Evolutionary conservation across 2,797 vertebrate species (phyloP).

Genomic region (Danio choprae): DNA sequence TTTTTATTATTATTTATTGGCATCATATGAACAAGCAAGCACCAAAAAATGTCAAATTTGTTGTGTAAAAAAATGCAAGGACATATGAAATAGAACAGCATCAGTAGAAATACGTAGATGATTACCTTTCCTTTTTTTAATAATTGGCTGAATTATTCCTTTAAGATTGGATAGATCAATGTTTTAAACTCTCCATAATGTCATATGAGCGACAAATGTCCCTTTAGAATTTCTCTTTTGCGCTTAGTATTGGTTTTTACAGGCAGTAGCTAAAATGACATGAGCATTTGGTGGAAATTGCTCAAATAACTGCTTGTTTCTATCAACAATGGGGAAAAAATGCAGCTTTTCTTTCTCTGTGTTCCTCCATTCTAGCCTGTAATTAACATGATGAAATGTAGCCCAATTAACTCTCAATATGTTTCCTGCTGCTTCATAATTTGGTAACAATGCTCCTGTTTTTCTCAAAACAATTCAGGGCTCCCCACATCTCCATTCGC

Average conservation of each 20-base stretch:
- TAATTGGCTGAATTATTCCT: no score
- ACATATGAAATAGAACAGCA: no score
- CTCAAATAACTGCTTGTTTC: constrained; percentile 1
- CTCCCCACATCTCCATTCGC: constrained; percentile 26
- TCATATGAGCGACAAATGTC: not conserved
- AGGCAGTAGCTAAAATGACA: not conserved
- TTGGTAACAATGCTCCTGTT: constrained; percentile 32
- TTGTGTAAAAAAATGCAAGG: no score
- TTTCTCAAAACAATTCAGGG: constrained; percentile 37
- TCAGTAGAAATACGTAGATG: no score
- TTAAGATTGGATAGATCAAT: not conserved
- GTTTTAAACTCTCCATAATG: not conserved
- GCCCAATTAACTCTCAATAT: constrained; percentile 1
- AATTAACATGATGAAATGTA: constrained; percentile 22
- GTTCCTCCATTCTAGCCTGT: not conserved
- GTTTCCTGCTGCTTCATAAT: constrained; percentile 22
- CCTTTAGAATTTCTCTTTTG: not conserved
- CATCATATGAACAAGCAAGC: no score
- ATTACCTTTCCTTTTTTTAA: no score
- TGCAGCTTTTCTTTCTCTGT: not conserved
- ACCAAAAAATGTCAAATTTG: no score
- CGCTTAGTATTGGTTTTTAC: not conserved
- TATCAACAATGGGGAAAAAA: not conserved
- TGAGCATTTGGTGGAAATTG: not conserved
- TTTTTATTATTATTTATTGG: no score